Evolutionary conservation across 1,140 invertebrate species (phyloP).

Genomic region (Euglossa dilemma): DNA sequence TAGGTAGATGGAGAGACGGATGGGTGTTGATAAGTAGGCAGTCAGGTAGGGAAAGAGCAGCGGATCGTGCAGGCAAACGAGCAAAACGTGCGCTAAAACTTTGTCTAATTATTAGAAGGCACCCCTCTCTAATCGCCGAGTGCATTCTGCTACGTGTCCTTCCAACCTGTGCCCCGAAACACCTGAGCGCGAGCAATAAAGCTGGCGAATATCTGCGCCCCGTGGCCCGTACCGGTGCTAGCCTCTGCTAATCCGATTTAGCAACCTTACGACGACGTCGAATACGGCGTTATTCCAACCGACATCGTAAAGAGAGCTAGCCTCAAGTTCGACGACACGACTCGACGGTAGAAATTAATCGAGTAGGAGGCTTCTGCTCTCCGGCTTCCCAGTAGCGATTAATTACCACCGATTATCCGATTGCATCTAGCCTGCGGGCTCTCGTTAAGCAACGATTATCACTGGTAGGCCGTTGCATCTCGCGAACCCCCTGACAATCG

Average conservation of each 20-base stretch:
- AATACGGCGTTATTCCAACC: not conserved
- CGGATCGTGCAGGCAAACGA: slow-evolving; percentile 17
- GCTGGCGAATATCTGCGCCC: not conserved
- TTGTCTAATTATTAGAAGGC: not conserved
- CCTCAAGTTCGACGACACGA: slow-evolving; percentile 36
- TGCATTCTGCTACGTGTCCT: not conserved
- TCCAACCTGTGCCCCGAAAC: not conserved
- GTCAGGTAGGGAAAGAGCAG: slow-evolving; percentile 30
- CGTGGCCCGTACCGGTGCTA: not conserved
- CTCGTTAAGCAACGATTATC: slow-evolving; percentile 3
- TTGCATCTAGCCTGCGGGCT: slow-evolving; percentile 5
- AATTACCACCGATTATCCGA: slow-evolving; percentile 46
- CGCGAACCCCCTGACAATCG: too few relatives aligned
- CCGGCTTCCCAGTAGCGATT: slow-evolving; percentile 5
- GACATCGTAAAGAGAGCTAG: not conserved
- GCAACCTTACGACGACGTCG: slow-evolving; percentile 12
- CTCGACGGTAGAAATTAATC: slow-evolving; percentile 32
- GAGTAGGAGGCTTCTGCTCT: not conserved
- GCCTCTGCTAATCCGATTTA: not conserved
- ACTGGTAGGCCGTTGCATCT: not conserved
- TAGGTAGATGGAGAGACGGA: not conserved
- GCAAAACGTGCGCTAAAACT: slow-evolving; percentile 17
- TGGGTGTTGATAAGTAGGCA: slow-evolving; percentile 4
- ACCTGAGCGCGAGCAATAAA: not conserved
- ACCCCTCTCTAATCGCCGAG: not conserved